phyloP scores from a whole-genome alignment of 2,113 vertebrate species.

The Cryptotis parvus region DNA sequence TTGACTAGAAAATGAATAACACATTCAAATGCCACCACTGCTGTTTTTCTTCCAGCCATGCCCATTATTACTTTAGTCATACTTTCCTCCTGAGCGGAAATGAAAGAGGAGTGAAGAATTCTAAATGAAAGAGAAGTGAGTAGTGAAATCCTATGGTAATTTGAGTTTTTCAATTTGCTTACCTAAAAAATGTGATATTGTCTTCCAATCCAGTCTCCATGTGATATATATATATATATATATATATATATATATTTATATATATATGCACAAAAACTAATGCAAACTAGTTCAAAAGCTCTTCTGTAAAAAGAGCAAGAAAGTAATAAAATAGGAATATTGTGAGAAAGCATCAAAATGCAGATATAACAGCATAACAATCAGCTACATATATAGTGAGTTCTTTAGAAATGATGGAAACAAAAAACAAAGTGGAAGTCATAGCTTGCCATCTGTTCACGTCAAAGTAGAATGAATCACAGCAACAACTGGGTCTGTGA shows the following conservation, averaged over 20 bases:
- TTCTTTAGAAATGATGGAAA: constrained; percentile 10
- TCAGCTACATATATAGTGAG: neutral
- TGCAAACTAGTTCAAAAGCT: neutral
- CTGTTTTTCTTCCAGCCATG: neutral
- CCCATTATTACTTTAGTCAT: constrained; percentile 37
- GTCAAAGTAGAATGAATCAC: constrained; percentile 60
- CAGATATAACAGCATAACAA: neutral
- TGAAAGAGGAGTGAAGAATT: constrained; percentile 34
- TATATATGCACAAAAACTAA: too few relatives aligned
- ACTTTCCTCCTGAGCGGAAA: neutral
- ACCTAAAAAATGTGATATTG: constrained; percentile 33
- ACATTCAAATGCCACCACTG: constrained; percentile 1
- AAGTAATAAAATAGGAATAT: constrained; percentile 8
- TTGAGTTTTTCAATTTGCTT: constrained; percentile 17
- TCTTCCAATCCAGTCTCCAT: neutral
- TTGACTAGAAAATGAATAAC: constrained; percentile 50
- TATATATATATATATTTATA: too few relatives aligned
- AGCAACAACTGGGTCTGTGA: constrained; percentile 8
- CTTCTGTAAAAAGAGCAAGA: constrained; percentile 9
- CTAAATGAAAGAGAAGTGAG: neutral
- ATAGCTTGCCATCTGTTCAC: constrained; percentile 9
- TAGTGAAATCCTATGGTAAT: neutral
- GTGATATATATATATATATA: neutral
- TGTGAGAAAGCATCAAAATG: constrained; percentile 49
- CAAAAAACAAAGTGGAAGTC: constrained; percentile 43